phyloP scores from a whole-genome alignment of 2,113 vertebrate species.

The Trematocara unimaculatum region DNA sequence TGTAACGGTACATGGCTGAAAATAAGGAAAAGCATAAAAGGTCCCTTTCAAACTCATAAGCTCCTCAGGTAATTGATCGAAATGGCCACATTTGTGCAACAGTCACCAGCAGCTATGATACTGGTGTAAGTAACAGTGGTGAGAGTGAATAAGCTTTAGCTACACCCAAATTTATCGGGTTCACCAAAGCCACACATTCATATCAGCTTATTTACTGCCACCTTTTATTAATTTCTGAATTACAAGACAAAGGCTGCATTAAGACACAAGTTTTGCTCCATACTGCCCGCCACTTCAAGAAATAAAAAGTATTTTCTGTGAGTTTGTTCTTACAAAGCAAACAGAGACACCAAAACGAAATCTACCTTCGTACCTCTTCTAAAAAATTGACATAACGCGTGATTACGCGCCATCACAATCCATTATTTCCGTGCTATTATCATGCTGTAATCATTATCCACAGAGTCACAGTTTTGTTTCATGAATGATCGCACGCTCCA shows the following conservation, averaged over 20 bases:
- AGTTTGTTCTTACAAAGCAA: background rate
- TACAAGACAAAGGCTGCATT: background rate
- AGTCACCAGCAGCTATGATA: background rate
- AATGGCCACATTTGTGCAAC: background rate
- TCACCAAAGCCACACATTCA: background rate
- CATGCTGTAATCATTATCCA: background rate
- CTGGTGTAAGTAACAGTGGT: background rate
- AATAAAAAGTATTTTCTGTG: background rate
- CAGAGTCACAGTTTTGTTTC: background rate
- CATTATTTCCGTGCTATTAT: background rate
- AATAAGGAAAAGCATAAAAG: background rate
- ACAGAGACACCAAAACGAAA: background rate
- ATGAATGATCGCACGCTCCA: background rate
- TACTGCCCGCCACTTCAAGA: background rate
- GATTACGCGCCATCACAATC: background rate
- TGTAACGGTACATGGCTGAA: background rate
- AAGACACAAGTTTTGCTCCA: background rate
- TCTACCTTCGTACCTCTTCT: background rate
- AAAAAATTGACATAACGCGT: background rate
- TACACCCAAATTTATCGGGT: background rate
- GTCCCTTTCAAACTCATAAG: background rate
- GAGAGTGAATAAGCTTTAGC: background rate
- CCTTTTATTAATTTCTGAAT: background rate
- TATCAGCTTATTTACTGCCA: background rate
- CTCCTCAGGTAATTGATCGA: background rate